A percentile compares a stretch with the other conserved stretches of the same genome.
Evolutionary conservation across 2,797 vertebrate genomes (phyloP).

Genomic region (Aplochiton taeniatus): DNA sequence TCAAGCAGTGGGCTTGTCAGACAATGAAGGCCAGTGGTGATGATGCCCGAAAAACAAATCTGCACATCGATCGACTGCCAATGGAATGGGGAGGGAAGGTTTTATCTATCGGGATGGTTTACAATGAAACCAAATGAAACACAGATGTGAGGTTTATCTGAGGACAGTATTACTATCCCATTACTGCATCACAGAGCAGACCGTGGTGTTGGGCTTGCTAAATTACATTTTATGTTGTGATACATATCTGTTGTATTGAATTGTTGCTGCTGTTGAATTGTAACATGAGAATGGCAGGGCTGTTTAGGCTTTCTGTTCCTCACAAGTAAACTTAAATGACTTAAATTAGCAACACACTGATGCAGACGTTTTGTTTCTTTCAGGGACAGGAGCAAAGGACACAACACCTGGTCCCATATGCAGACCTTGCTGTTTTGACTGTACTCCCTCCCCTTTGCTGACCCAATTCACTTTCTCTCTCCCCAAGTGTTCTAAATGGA

Average conservation of each 20-base stretch:
- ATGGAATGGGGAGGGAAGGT: neutral
- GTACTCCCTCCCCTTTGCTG: neutral
- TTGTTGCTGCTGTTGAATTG: no score
- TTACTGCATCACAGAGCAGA: no score
- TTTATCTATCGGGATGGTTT: neutral
- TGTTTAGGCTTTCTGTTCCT: constrained; percentile 32
- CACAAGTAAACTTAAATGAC: constrained; percentile 55
- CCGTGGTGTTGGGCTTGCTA: no score
- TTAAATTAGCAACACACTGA: constrained; percentile 61
- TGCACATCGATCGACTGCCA: constrained; percentile 20
- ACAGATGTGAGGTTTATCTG: no score
- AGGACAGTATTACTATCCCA: no score
- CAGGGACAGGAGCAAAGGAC: constrained; percentile 64
- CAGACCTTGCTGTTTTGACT: constrained; percentile 66
- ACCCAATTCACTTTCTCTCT: neutral
- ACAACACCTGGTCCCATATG: constrained; percentile 72
- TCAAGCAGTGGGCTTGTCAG: constrained; percentile 50
- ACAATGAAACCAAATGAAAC: no score
- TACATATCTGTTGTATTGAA: constrained; percentile 10
- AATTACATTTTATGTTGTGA: no score
- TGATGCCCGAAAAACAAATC: constrained; percentile 41
- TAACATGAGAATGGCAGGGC: constrained; percentile 29
- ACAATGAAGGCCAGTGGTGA: constrained; percentile 39
- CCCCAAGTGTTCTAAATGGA: neutral
- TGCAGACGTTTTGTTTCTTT: constrained; percentile 82